Evolutionary conservation across 2,888 invertebrate genomes (phyloP), one percentile per base, ranked within the genome.

Genomic region (Tricholauxania praeusta): DNA sequence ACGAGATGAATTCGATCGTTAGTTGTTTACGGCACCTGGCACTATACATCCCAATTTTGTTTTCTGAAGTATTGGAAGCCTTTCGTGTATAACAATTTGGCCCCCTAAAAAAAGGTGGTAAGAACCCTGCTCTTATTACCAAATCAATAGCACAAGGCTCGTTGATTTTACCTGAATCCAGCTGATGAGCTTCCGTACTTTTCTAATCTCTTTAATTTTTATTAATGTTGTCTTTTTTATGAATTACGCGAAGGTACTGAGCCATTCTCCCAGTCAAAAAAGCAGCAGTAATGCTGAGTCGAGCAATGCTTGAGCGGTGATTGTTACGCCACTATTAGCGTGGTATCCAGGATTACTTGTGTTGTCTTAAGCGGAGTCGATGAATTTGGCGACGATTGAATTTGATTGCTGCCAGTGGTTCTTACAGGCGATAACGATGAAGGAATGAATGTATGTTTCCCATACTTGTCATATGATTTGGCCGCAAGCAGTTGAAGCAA

Each of bases 191-290:
- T 4, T 32, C 39, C 15, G 67, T 19, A 15, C 48, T 53, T 12
- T 53, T 68, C 10, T 52, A 57, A 8, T 57, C 68, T 48, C 72
- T 72, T 5, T 68, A 71, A 48, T 53, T 15, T n/a, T 67, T 28
- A 12, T 64, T 62, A 3, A 72, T 59, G 22, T 72, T 66, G 7
- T 51, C n/a, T 12, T 72, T 74, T 32, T 22, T 74, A 3, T 59
- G 72, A 15, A 47, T 52, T 3, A 72, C 48, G 1, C 49, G n/a
- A n/a, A 72, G 66, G 6, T 15, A 39, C 39, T 74, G 72, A 10
- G 69, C 72, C 7, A 69, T 72, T 48, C 65, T 51, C 47, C 69
- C 74, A n/a, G 72, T 74, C 32, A 74, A 59, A 28, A 72, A 74
- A 47, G 59, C 14, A 70, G 63, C 15, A 70, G 63, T 2, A 70